Percentiles rank a stretch among this genome's conserved stretches.
Evolutionary conservation across 1,140 invertebrate genomes (phyloP).

Genomic region (Amyelois transitella): DNA sequence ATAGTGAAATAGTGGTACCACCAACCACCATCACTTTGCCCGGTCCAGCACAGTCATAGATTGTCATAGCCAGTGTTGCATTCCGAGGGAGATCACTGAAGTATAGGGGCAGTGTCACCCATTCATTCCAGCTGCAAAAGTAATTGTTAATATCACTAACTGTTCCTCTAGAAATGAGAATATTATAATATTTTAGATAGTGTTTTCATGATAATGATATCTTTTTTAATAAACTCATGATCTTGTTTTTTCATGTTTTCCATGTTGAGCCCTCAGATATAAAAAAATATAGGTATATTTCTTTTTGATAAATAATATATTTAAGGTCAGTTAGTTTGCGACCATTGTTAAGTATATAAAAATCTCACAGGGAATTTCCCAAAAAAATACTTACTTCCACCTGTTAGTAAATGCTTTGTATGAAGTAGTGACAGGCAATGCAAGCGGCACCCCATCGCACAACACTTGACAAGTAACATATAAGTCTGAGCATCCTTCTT

Average conservation of each 20-base stretch:
- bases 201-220: background rate
- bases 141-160: background rate
- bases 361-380: too few species aligned
- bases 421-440: slow-evolving; percentile 91
- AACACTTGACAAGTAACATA: slow-evolving; percentile 92
- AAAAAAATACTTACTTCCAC: slow-evolving; percentile 96
- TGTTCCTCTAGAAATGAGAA: background rate
- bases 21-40: slow-evolving; percentile 89
- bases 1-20: slow-evolving; percentile 92
- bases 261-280: too few species aligned
- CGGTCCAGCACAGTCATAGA: slow-evolving; percentile 94
- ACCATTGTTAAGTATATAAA: background rate
- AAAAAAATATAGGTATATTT: background rate
- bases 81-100: slow-evolving; percentile 94
- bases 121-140: slow-evolving; percentile 95
- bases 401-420: slow-evolving; percentile 95
- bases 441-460: slow-evolving; percentile 87
- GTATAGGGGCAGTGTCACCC: slow-evolving; percentile 93
- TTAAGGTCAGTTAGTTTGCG: background rate
- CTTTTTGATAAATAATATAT: background rate
- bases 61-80: slow-evolving; percentile 91
- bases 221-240: background rate
- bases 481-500: slow-evolving; percentile 87
- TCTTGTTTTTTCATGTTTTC: background rate
- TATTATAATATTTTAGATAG: background rate